Evolutionary conservation across 2,113 vertebrate species (phyloP), one percentile per base, ranked within the genome.

Genomic region (Ciconia boyciana): DNA sequence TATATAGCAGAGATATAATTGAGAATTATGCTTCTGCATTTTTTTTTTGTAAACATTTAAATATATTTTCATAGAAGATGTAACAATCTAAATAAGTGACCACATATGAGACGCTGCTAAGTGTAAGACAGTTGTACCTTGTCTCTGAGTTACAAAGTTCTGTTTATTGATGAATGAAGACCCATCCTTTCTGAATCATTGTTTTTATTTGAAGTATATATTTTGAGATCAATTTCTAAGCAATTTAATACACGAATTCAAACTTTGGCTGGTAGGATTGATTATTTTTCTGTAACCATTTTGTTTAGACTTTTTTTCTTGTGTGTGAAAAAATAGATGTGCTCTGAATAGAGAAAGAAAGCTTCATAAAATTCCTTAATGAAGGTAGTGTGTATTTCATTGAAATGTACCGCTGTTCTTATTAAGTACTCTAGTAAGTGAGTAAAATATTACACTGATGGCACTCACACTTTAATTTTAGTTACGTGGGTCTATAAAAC

Each of bases 401-500:
- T 86, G 93, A 93, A 98, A 97, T 64, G 34, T 91, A 97, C 83
- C 92, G 41, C 80, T 96, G 87, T 89, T 86, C 76, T 93, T 96
- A 94, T 55, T 85, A 94, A 96, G 43, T 94, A 52, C 44, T 89
- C 54, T 36, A 52, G 54, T 88, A 78, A 97, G 71, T 95, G 83
- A 97, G 71, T 94, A 90, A 98, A 97, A 93, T 89, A 95, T 43
- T 93, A 29, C 51, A 70, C 31, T 54, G 44, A 66, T 84, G 71
- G 28, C 70, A 74, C 78, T 93, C 29, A 66, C 22, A 54, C 54
- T 96, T 95, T 48, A 21, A 46, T 92, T 97, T 97, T 89, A 75
- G 46, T 93, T 96, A 65, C 49, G 68, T 34, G 26, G 28, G 41
- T 95, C 90, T 97, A 95, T 93, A 97, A 97, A 97, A 94, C 79